phyloP scores from a whole-genome alignment of 2,888 invertebrate genomes.

The Cinara cedri region DNA sequence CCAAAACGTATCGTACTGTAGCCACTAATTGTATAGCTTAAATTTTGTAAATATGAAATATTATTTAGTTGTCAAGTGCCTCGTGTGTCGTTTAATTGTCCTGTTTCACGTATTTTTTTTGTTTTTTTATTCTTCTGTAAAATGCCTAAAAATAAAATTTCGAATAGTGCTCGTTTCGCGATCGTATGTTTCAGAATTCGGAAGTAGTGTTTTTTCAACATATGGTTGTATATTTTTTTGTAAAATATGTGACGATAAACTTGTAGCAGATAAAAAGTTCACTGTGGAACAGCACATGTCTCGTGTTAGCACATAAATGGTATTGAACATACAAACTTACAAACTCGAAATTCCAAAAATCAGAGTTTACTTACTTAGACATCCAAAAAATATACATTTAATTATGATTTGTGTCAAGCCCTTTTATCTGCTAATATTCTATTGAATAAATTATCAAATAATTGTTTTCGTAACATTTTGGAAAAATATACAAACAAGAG shows the following conservation, averaged over 20 bases:
- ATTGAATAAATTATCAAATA: slow-evolving; percentile 10
- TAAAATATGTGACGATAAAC: not conserved
- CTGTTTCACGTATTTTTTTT: not conserved
- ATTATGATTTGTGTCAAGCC: slow-evolving; percentile 12
- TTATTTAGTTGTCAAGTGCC: not conserved
- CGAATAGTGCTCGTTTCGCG: not conserved
- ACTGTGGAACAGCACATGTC: not conserved
- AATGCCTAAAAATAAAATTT: slow-evolving; percentile 1
- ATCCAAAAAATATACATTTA: slow-evolving; percentile 7
- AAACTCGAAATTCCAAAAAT: not conserved
- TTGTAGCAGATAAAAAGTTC: slow-evolving; percentile 3
- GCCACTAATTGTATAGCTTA: not conserved
- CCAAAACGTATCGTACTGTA: not conserved
- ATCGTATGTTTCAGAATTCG: not conserved
- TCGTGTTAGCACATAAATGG: not conserved
- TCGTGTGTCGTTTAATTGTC: not conserved
- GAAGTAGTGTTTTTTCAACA: slow-evolving; percentile 4
- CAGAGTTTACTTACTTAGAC: not conserved
- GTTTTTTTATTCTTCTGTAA: no score
- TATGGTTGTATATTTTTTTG: not conserved
- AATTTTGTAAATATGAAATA: no score
- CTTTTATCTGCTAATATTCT: slow-evolving; percentile 34
- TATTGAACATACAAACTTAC: not conserved
- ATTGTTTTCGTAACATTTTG: no score
- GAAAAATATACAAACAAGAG: no score